Percentiles rank a stretch among this genome's conserved stretches.
These are phyloP conservation scores for Iselma pallidipennis DNA, from an alignment of 2,888 invertebrate genomes.

Conservation along the genomic window DNA sequence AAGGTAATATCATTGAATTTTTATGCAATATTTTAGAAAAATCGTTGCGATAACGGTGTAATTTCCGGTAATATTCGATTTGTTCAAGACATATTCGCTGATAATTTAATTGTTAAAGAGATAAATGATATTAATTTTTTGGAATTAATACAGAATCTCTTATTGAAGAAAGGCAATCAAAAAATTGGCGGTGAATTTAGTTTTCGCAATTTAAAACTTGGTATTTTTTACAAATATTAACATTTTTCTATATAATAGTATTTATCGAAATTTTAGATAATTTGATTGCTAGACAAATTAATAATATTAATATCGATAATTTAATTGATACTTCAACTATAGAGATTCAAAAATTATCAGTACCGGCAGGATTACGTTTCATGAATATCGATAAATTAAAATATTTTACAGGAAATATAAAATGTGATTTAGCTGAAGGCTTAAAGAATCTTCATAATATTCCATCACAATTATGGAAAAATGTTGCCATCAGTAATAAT, in stretches of 20 bases:
- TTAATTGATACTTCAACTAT: conserved; percentile 35
- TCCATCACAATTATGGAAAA: conserved; percentile 32
- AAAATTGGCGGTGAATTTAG: conserved; percentile 38
- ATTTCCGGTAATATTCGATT: conserved; percentile 37
- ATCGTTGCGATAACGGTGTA: not conserved
- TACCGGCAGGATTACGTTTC: conserved; percentile 23
- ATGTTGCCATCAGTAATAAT: conserved; percentile 35
- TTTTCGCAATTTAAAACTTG: conserved; percentile 42
- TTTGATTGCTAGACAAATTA: conserved; percentile 35
- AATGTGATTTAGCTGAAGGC: conserved; percentile 33
- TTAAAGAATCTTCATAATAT: conserved; percentile 32
- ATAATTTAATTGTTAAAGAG: conserved; percentile 34
- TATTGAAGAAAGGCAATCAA: conserved; percentile 42
- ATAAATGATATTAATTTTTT: conserved; percentile 45
- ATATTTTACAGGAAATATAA: not conserved
- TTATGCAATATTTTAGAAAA: not conserved
- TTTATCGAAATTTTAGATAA: conserved; percentile 29
- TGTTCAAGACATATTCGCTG: conserved; percentile 35
- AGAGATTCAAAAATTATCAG: conserved; percentile 31
- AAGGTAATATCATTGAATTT: not conserved
- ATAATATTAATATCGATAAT: conserved; percentile 33
- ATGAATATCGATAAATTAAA: not conserved
- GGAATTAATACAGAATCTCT: conserved; percentile 35
- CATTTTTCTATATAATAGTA: not conserved
- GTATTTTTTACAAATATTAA: conserved; percentile 30